Evolutionary conservation across 2,113 vertebrate species (phyloP).

Genomic region (Phaethon lepturus): DNA sequence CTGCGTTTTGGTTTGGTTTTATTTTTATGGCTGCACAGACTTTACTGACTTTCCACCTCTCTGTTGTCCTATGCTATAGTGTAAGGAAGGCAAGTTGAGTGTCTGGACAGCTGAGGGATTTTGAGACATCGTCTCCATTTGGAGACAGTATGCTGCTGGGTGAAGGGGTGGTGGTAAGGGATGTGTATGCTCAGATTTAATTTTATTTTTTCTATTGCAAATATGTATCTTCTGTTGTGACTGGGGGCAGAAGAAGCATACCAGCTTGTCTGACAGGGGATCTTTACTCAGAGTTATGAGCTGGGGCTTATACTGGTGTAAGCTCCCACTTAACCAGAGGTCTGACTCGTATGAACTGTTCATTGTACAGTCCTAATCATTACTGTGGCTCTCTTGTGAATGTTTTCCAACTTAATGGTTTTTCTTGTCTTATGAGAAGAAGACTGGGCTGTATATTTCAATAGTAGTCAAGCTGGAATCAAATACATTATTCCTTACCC

Average conservation of each 20-base stretch:
- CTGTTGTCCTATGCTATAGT: not conserved
- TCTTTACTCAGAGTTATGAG: not conserved
- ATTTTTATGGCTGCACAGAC: not conserved
- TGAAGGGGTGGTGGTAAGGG: not conserved
- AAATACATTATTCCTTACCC: not conserved
- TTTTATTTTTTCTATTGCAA: not conserved
- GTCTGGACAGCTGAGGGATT: rapidly evolving
- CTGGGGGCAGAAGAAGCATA: not conserved
- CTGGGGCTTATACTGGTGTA: not conserved
- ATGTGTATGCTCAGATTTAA: not conserved
- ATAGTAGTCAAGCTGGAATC: not conserved
- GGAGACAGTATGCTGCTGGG: not conserved
- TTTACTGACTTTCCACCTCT: not conserved
- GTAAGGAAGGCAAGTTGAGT: not conserved
- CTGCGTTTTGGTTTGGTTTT: not conserved
- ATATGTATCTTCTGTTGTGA: not conserved
- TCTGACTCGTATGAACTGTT: not conserved
- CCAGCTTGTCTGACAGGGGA: not conserved
- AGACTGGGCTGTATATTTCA: not conserved
- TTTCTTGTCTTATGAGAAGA: not conserved
- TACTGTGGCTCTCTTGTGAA: not conserved
- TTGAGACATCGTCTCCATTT: not conserved
- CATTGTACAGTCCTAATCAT: not conserved
- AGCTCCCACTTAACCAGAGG: not conserved
- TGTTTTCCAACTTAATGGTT: not conserved